These are phyloP conservation scores for Automeris io DNA, from an alignment of 2,888 invertebrate genomes.

Conservation along the genomic window DNA sequence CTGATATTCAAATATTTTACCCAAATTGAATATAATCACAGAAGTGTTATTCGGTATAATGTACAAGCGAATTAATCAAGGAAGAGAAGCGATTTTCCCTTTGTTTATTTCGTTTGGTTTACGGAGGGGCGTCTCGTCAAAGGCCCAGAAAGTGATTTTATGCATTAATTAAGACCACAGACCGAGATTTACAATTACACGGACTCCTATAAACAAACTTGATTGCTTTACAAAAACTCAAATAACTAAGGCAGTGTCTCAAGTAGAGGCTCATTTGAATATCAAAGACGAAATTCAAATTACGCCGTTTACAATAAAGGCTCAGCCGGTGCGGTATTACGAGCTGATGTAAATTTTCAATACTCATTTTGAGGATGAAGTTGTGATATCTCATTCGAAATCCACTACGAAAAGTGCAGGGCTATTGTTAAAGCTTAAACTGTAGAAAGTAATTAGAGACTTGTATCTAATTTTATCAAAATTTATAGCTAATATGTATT, in stretches of 20 bases:
- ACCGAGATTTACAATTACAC: constrained; percentile 74
- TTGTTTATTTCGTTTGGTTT: constrained; percentile 44
- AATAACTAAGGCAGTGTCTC: constrained; percentile 77
- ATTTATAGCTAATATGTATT: too few species aligned
- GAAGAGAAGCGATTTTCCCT: constrained; percentile 30
- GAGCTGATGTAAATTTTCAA: constrained; percentile 75
- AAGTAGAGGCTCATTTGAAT: constrained; percentile 75
- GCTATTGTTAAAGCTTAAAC: neutral
- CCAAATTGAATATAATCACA: neutral
- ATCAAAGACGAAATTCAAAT: constrained; percentile 77
- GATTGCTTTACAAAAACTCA: constrained; percentile 77
- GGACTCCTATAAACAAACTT: constrained; percentile 72
- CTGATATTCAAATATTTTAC: too few species aligned
- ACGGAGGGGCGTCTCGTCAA: constrained; percentile 42
- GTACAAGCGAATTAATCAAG: constrained; percentile 30
- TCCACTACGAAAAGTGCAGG: constrained; percentile 25
- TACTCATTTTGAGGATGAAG: constrained; percentile 73
- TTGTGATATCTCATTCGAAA: constrained; percentile 61
- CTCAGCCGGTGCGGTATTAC: constrained; percentile 70
- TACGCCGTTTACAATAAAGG: constrained; percentile 76
- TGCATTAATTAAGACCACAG: constrained; percentile 72
- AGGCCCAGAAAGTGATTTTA: constrained; percentile 57
- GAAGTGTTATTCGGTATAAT: constrained; percentile 10
- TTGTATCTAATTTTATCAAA: too few species aligned
- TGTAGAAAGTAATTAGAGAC: too few species aligned